These are phyloP conservation scores for Pogonocichla stellata DNA, from an alignment of 2,113 vertebrate species.

Conservation along the genomic window DNA sequence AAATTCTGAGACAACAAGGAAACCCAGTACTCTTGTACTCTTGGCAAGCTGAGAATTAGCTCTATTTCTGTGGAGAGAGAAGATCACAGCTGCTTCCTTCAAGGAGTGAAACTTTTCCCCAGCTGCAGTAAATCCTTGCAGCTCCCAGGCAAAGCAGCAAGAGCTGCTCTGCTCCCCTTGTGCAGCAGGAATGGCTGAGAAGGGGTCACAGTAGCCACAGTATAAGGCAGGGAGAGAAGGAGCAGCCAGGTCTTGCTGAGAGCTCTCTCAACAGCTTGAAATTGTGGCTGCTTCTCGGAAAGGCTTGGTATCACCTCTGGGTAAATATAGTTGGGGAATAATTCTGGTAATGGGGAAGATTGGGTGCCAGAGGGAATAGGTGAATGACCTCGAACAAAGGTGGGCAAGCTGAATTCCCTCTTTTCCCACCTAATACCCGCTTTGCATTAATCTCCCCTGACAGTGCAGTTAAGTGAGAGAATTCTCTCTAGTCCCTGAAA, in stretches of 20 bases:
- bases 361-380: background rate
- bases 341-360: background rate
- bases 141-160: background rate
- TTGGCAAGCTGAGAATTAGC: background rate
- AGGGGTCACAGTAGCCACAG: background rate
- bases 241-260: background rate
- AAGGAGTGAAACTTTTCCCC: background rate
- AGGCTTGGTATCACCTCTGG: background rate
- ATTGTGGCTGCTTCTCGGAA: background rate
- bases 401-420: background rate
- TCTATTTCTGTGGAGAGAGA: background rate
- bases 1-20: background rate
- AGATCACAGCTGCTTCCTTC: background rate
- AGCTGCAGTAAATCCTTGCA: background rate
- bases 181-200: no score
- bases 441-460: background rate
- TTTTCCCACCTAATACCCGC: background rate
- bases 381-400: background rate
- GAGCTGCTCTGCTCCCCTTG: background rate
- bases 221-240: rapidly evolving
- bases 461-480: background rate
- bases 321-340: background rate
- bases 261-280: background rate
- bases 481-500: background rate
- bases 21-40: background rate